These are phyloP conservation scores for Colaptes auratus DNA, from an alignment of 2,113 vertebrate species.

Conservation along the genomic window DNA sequence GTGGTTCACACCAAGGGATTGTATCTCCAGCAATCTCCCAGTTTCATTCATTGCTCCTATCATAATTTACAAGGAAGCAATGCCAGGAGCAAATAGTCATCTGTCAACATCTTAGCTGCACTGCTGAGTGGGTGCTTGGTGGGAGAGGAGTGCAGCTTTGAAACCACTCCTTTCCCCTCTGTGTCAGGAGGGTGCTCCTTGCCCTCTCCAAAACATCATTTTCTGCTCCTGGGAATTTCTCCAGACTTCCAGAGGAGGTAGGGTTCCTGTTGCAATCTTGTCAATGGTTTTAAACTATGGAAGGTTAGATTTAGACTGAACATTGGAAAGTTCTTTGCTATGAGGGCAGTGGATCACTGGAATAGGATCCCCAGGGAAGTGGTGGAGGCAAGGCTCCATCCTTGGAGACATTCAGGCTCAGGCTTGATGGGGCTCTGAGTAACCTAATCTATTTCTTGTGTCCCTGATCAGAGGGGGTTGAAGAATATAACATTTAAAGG, in stretches of 20 bases:
- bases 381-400: too few species aligned
- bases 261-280: background rate
- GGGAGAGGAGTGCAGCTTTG: background rate
- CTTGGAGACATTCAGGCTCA: too few species aligned
- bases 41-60: background rate
- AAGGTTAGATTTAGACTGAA: too few species aligned
- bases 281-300: too few species aligned
- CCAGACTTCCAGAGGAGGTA: rapidly evolving
- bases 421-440: too few species aligned
- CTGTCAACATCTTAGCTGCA: background rate
- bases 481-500: too few species aligned
- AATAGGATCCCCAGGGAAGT: too few species aligned
- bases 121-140: background rate
- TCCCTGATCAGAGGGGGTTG: too few species aligned
- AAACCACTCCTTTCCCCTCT: background rate
- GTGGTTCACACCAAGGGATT: background rate
- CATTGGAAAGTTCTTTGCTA: too few species aligned
- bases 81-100: background rate
- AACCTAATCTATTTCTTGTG: too few species aligned
- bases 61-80: background rate
- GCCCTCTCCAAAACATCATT: background rate
- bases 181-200: background rate
- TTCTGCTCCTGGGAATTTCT: background rate
- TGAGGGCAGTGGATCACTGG: too few species aligned
- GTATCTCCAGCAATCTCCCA: background rate